Conservation (phyloP, 2,888 invertebrate species). For the Anoplius nigerrimus region DNA sequence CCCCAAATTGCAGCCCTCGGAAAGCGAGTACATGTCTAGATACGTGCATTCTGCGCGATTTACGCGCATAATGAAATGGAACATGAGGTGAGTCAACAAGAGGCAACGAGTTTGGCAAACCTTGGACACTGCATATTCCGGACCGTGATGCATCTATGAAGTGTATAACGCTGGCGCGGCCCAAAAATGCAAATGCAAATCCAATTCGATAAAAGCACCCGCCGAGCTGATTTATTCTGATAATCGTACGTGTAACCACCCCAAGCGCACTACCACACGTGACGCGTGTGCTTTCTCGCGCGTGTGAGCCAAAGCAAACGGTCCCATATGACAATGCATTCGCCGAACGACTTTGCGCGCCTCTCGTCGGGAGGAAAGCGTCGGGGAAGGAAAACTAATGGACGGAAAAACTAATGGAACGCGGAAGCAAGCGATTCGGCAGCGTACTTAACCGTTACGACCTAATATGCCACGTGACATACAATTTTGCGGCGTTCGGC, state of each 20-base stretch:
- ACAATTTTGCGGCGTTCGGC: no score
- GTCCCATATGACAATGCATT: slow-evolving; percentile 29
- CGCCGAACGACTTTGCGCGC: slow-evolving; percentile 27
- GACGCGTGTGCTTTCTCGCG: slow-evolving; percentile 18
- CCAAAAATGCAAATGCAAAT: slow-evolving; percentile 14
- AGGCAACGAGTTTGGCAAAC: no score
- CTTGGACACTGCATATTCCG: no score
- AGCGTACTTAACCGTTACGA: no score
- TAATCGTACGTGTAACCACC: slow-evolving; percentile 24
- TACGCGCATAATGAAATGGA: no score
- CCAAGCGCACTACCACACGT: neutral
- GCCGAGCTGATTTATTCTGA: slow-evolving; percentile 23
- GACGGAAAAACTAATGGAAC: neutral
- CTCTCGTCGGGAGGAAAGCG: slow-evolving; percentile 10
- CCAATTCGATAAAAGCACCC: slow-evolving; percentile 18
- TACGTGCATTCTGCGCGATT: no score
- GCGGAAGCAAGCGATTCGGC: no score
- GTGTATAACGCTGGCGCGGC: slow-evolving; percentile 11
- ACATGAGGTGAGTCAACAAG: no score
- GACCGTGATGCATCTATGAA: no score
- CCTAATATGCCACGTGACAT: no score
- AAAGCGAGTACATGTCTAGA: no score
- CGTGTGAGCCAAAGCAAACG: neutral
- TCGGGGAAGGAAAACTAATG: slow-evolving; percentile 1
- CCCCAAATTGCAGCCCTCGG: no score